Base-by-base conservation (phyloP, 2,113 vertebrate species). In the Aix galericulata region DNA sequence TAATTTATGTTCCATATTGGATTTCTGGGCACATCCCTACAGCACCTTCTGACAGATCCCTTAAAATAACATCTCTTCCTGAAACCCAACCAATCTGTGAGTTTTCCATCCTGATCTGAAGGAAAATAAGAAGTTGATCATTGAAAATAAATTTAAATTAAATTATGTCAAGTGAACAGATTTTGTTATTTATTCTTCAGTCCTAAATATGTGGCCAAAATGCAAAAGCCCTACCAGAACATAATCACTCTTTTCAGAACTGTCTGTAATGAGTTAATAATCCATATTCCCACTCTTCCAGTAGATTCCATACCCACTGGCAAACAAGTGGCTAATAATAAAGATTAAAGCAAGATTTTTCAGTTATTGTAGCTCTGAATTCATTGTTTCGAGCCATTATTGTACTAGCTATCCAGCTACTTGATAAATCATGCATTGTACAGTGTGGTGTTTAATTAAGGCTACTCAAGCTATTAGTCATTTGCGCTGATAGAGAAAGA, bases 1-100 rank as follows among this genome's bases (percentile, higher is more conserved):
- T 85, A 82, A 95, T 94, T 91, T 74, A 84, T 86, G 29, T 53
- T 82, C 60, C 64, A 2, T 58, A 56, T 68, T 86, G 90, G 52
- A 78, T 94, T 86, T 93, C 83, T 73, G 31, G 38, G 42, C 16
- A 58, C 74, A 14, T 82, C 55, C 12, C 75, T 88, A 36, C 14
- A 90, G 48, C 32, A 68, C 17, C 52, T 75, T 83, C 73, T 81
- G 29, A 40, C 23, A 82, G 8, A n/a, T 89, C 32, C 83, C 11
- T 48, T 72, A 84, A 83, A 88, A 86, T 53, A 75, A 1, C 13
- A 66, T 22, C 40, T 75, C 34, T 62, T 71, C 20, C 31, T 77
- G 64, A 78, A 86, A 36, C 8, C 9, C 15, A 27, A 74, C 21
- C 67, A 18, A 31, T 63, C 31, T 55, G 8, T 78, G 44, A 58